Base-by-base conservation (phyloP, 2,888 invertebrate genomes). In the Melipona bicolor region DNA sequence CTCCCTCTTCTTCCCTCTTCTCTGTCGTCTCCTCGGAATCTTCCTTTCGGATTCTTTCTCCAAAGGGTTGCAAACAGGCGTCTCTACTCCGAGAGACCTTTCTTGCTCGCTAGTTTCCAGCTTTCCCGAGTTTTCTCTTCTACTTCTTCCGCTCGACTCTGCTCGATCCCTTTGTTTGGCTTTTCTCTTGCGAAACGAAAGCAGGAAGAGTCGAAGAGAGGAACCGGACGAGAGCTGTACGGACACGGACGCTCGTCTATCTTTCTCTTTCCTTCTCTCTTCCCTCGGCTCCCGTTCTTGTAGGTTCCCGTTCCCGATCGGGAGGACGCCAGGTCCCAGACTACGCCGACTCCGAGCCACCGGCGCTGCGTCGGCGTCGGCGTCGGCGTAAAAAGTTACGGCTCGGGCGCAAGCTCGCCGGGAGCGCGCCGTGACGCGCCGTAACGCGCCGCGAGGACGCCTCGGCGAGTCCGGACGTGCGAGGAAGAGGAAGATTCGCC, bases 291-390 rank as follows among this genome's bases (percentile, higher is more conserved):
- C 88, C 91, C 81, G 68, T 73, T 43, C 43, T 43, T 43, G 43
- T 43, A 43, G 43, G 75, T 87, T 77, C 79, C 83, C 86, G 90
- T 88, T 89, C 91, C 92, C 92, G 91, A 89, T 91, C 91, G 92
- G 90, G 91, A 92, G 92, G 92, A 92, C 92, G 89, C 89, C 91
- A 90, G 90, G 87, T 84, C 88, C 90, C 92, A 90, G 92, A 93
- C 93, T 94, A 93, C 93, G 92, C 92, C 93, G 93, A 93, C 92
- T 91, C 93, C 88, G 88, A 88, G 85, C 84, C 81, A 82, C 88
- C 83, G 88, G 82, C 86, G 88, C 87, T 89, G 91, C 90, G 89
- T 90, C 90, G 88, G 86, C 87, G 82, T 83, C 91, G 89, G 91
- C 93, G 92, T 92, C 89, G 92, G 92, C 93, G 92, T 93, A 92